phyloP scores from a whole-genome alignment of 2,113 vertebrate species.

The Andinoacara biseriatus region DNA sequence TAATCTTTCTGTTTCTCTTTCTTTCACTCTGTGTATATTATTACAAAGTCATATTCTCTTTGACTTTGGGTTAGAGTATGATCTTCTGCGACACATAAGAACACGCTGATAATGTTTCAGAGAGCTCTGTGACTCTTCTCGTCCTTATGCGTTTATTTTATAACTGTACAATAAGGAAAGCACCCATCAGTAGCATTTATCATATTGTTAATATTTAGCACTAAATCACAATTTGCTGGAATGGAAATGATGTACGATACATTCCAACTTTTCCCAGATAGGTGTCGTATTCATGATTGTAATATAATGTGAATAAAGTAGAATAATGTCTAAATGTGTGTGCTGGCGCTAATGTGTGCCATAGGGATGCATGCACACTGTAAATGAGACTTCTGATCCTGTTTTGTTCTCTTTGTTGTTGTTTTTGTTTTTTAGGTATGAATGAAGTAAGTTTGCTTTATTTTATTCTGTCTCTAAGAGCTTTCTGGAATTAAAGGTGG shows the following conservation, averaged over 20 bases:
- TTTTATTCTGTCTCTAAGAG: conserved; percentile 58
- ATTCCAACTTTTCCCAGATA: conserved; percentile 8
- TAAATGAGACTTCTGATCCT: conserved; percentile 63
- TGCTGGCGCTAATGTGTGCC: conserved; percentile 45
- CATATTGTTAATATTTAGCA: conserved; percentile 29
- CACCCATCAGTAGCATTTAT: conserved; percentile 11
- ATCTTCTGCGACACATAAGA: conserved; percentile 16
- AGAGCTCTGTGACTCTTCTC: conserved; percentile 25
- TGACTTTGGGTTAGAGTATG: conserved; percentile 20
- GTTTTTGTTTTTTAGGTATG: conserved; percentile 77
- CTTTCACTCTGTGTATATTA: conserved; percentile 54
- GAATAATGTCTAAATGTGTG: conserved; percentile 44
- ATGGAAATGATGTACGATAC: background rate
- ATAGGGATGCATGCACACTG: conserved; percentile 23
- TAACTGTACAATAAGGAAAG: conserved; percentile 40
- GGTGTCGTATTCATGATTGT: conserved; percentile 54
- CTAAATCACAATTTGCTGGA: conserved; percentile 30
- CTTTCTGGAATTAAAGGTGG: conserved; percentile 50
- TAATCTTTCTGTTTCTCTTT: conserved; percentile 36
- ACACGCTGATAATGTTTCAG: conserved; percentile 27
- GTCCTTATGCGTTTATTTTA: conserved; percentile 47
- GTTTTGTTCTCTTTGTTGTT: conserved; percentile 73
- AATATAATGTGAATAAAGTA: conserved; percentile 73
- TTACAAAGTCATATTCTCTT: conserved; percentile 43
- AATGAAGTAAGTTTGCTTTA: conserved; percentile 82